Percentiles rank a stretch among this genome's conserved stretches.
phyloP scores from a whole-genome alignment of 1,140 invertebrate species.

The Mylabris phalerata region DNA sequence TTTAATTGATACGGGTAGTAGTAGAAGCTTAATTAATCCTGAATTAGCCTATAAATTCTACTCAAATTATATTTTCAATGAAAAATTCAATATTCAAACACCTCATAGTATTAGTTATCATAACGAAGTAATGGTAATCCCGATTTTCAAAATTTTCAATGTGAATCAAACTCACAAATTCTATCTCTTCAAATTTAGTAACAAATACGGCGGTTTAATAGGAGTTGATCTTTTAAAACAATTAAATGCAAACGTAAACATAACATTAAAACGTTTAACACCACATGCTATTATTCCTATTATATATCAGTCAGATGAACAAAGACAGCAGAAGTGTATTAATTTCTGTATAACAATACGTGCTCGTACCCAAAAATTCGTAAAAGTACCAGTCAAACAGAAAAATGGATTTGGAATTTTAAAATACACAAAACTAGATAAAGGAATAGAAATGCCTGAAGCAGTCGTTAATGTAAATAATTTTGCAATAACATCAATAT shows the following conservation, averaged over 20 bases:
- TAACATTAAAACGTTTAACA: not conserved
- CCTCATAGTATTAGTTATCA: constrained; percentile 13
- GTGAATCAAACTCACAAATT: constrained; percentile 8
- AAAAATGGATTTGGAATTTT: constrained; percentile 11
- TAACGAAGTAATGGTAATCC: constrained; percentile 10
- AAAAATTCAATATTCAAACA: constrained; percentile 15
- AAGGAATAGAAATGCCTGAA: constrained; percentile 9
- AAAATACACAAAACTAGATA: constrained; percentile 5
- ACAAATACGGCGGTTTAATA: constrained; percentile 5
- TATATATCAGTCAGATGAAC: constrained; percentile 2
- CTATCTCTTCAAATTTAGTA: constrained; percentile 9
- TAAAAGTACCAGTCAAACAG: constrained; percentile 15
- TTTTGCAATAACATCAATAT: constrained; percentile 8
- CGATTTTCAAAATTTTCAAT: constrained; percentile 7
- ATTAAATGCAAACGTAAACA: constrained; percentile 3
- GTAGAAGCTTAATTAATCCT: constrained; percentile 15
- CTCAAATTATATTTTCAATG: constrained; percentile 1
- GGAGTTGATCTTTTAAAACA: constrained; percentile 5
- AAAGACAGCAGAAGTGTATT: not conserved
- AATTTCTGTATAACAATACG: not conserved
- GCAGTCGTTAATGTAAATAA: constrained; percentile 14
- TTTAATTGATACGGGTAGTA: constrained; percentile 22
- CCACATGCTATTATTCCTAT: not conserved
- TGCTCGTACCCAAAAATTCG: constrained; percentile 5
- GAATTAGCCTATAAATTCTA: constrained; percentile 9